These are phyloP conservation scores for Beris chalybata DNA, from an alignment of 2,888 invertebrate species.

Conservation along the genomic window DNA sequence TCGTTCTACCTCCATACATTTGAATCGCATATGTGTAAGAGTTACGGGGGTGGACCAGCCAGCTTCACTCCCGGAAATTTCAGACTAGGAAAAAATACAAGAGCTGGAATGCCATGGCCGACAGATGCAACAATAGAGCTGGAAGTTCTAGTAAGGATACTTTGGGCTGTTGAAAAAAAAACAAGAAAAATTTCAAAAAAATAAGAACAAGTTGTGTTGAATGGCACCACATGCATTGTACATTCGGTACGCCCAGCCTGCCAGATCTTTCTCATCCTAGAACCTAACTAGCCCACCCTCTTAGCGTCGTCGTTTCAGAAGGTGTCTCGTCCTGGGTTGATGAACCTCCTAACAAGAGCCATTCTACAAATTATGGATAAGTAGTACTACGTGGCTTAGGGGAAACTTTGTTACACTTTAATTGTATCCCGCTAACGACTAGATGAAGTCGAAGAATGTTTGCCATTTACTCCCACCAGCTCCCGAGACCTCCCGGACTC, in stretches of 20 bases:
- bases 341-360: conserved; percentile 30
- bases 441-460: neutral
- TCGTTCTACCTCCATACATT: too few species aligned
- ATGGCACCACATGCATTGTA: too few species aligned
- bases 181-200: too few species aligned
- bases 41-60: too few species aligned
- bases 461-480: neutral
- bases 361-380: conserved; percentile 32
- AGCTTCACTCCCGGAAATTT: too few species aligned
- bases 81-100: conserved; percentile 6
- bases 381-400: conserved; percentile 23
- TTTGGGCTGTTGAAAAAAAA: too few species aligned
- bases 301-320: neutral
- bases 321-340: conserved; percentile 31
- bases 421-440: conserved; percentile 4
- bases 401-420: conserved; percentile 32
- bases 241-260: too few species aligned
- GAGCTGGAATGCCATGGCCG: conserved; percentile 4
- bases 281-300: neutral
- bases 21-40: too few species aligned
- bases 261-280: too few species aligned
- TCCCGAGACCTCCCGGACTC: neutral
- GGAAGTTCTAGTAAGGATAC: neutral
- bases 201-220: too few species aligned
- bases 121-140: conserved; percentile 29